Evolutionary conservation across 1,140 invertebrate species (phyloP), one percentile per base, ranked within the genome.

Genomic region (Anastrepha obliqua): DNA sequence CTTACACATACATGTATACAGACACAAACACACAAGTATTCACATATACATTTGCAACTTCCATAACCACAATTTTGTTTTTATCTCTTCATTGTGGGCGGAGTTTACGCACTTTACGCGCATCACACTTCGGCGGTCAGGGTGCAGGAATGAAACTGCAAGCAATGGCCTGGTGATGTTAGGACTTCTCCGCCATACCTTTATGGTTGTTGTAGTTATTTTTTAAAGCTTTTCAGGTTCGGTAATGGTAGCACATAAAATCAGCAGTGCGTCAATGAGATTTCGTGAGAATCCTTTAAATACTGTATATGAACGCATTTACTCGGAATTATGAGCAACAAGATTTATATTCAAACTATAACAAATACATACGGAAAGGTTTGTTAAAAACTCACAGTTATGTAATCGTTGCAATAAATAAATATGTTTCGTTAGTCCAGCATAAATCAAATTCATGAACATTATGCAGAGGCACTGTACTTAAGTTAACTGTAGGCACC

Each of bases 51-150:
- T 5, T 42, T 29, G 29, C 29, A 29, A 29, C 29, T 29, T 55
- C 60, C 39, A 60, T 9, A 62, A 44, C 51, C 20, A 64, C 74
- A 29, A 81, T 55, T 55, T 55, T 20, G 74, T 11, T 51, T 51
- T 81, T 81, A 87, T 59, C 86, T 59, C 67, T 86, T 78, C 55
- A 44, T 60, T 74, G 74, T 87, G 47, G 88, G 86, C 88, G 88
- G 88, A 86, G 87, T 86, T 81, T 70, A 88, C 87, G 87, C 85
- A 88, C 87, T 78, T 86, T 87, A 55, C 87, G 51, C 47, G 74
- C 51, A 55, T 20, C 74, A n/a, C 17, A 20, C 74, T 81, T 17
- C 47, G 47, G 47, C 74, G 47, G 7, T 2, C 47, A 15, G 20
- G 8, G 2, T 81, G 47, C 47, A 9, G 74, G n/a, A 42, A 20